Percentiles rank a stretch among this genome's conserved stretches.
These are phyloP conservation scores for Uria lomvia DNA, from an alignment of 2,113 vertebrate species.

Conservation along the genomic window DNA sequence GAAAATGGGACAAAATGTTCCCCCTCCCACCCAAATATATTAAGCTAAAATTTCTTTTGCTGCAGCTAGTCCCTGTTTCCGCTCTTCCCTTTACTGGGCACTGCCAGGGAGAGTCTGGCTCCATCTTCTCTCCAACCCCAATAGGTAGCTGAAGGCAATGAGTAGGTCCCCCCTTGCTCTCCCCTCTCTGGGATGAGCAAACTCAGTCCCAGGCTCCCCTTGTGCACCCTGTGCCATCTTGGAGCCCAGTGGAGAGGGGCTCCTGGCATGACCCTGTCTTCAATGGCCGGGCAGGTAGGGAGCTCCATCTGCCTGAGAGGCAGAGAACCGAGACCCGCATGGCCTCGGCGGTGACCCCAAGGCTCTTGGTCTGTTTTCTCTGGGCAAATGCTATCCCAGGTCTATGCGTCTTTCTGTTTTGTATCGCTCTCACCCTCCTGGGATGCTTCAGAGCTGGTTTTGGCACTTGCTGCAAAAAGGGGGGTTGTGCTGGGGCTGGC, in stretches of 20 bases:
- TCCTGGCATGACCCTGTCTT: neutral
- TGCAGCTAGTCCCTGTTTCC: neutral
- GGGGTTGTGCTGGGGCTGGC: neutral
- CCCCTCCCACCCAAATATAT: neutral
- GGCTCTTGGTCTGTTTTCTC: neutral
- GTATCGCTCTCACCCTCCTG: neutral
- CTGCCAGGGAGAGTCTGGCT: neutral
- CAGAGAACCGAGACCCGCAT: neutral
- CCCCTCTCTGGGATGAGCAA: neutral
- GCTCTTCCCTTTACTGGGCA: neutral
- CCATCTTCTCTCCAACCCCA: neutral
- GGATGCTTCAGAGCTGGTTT: neutral
- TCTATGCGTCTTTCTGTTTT: neutral
- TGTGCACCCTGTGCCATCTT: neutral
- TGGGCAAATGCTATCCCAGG: neutral
- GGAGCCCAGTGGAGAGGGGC: neutral
- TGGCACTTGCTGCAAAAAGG: neutral
- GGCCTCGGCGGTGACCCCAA: neutral
- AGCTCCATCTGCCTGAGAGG: neutral
- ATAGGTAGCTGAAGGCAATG: neutral
- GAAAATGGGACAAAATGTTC: neutral
- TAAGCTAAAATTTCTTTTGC: neutral
- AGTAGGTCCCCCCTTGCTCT: neutral
- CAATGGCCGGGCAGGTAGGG: accelerated
- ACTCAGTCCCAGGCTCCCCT: neutral